Percentiles rank a stretch among this genome's conserved stretches.
phyloP scores from a whole-genome alignment of 2,797 vertebrate species.

The Sciaenops ocellatus region DNA sequence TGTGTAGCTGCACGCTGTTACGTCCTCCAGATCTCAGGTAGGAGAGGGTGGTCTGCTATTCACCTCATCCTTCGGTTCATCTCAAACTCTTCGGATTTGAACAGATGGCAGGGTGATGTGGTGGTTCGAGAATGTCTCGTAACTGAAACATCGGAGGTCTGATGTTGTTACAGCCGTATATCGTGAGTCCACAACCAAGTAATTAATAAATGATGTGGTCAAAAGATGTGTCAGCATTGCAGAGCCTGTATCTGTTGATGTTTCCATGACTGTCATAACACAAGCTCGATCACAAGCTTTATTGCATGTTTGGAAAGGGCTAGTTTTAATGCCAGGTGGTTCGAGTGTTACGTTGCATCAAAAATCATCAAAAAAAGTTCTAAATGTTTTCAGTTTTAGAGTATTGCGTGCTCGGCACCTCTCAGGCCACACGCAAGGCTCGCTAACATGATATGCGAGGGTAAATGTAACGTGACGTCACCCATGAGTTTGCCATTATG shows the following conservation, averaged over 20 bases:
- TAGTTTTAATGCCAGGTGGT: no score
- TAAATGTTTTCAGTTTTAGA: no score
- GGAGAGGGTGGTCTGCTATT: conserved; percentile 28
- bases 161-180: background rate
- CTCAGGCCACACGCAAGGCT: no score
- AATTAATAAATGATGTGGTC: background rate
- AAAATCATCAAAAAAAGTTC: no score
- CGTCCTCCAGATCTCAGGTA: conserved; percentile 50
- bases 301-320: no score
- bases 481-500: no score
- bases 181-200: background rate
- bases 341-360: no score
- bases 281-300: no score
- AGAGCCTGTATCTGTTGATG: background rate
- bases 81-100: background rate
- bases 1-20: conserved; percentile 20
- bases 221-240: background rate
- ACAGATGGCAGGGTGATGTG: conserved; percentile 25
- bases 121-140: background rate
- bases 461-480: no score
- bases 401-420: no score
- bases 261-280: no score
- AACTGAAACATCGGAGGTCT: background rate
- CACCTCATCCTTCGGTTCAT: conserved; percentile 34
- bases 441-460: no score